Evolutionary conservation across 2,888 invertebrate genomes (phyloP), one percentile per base, ranked within the genome.

Genomic region (Exephanes ischioxanthus): DNA sequence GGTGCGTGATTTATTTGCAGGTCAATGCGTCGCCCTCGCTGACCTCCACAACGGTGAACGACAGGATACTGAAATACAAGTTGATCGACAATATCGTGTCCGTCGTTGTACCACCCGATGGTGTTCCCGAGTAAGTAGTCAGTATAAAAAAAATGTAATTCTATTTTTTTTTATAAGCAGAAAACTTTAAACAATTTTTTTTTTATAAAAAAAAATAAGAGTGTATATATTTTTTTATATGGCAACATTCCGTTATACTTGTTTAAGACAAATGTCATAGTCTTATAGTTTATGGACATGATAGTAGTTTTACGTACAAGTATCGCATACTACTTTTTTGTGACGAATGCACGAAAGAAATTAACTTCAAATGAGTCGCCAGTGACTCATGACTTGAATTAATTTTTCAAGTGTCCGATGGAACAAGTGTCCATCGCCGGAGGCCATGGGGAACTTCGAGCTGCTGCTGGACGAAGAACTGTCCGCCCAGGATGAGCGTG

Each of bases 11-110:
- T 30, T 66, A 37, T 51, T 89, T 91, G 45, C 88, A 96, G 96
- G 98, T 98, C n/a, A 99, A 99, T 93, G 98, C 99, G 0, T 99
- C 99, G 0, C 99, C 99, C 0, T 98, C 99, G 0, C 94, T 99
- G 85, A 98, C 98, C 0, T 98, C 99, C 0, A 99, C 99, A 0
- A 99, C 99, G 0, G 97, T 97, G 0, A 98, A 98, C 91, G 99
- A 99, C 94, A 95, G 99, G 89, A 98, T 98, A 91, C 95, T 99
- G 90, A 99, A 99, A 93, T 97, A 98, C 92, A 98, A 98, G 94
- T 95, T 99, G 68, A 97, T 99, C 88, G 98, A 98, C 92, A 98
- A 99, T 93, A 97, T 99, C 89, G 95, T 99, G 89, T 97, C 98
- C 7, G 96, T 99, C 55, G 97, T 99, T 0, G 94, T 99, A 37